These are phyloP conservation scores for Diplolepis rosae DNA, from an alignment of 2,888 invertebrate genomes.

Conservation along the genomic window DNA sequence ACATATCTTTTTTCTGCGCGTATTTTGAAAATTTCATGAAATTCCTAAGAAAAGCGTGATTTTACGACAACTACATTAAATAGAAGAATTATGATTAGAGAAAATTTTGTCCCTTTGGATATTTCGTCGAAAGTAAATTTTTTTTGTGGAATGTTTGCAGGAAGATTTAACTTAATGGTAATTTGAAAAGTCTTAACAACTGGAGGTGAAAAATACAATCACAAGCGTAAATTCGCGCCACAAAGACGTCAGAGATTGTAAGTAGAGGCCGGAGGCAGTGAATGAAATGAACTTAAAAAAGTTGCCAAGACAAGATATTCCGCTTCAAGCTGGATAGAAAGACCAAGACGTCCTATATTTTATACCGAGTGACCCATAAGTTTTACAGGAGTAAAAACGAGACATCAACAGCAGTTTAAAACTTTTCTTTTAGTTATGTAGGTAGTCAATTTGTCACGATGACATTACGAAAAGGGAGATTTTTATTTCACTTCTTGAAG, in stretches of 20 bases:
- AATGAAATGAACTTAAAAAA: constrained; percentile 53
- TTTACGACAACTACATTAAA: no score
- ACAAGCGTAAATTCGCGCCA: background rate
- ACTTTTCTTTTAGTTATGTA: background rate
- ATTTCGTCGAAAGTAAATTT: no score
- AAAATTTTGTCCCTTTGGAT: no score
- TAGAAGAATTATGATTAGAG: no score
- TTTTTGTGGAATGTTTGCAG: no score
- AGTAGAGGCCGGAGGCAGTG: constrained; percentile 43
- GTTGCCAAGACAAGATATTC: constrained; percentile 56
- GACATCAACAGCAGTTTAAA: background rate
- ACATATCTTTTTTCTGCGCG: no score
- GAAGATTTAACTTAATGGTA: background rate
- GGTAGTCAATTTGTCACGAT: background rate
- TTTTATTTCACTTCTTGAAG: no score
- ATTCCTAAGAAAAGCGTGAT: no score
- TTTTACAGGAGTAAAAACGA: constrained; percentile 21
- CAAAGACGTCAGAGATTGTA: background rate
- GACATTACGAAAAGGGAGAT: background rate
- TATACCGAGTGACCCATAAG: constrained; percentile 42
- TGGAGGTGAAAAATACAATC: background rate
- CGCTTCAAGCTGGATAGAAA: constrained; percentile 36
- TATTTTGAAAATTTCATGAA: no score
- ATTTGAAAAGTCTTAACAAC: background rate
- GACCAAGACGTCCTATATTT: constrained; percentile 43